Evolutionary conservation across 2,888 invertebrate genomes (phyloP), one percentile per base, ranked within the genome.

Genomic region (Napeogenes inachia): DNA sequence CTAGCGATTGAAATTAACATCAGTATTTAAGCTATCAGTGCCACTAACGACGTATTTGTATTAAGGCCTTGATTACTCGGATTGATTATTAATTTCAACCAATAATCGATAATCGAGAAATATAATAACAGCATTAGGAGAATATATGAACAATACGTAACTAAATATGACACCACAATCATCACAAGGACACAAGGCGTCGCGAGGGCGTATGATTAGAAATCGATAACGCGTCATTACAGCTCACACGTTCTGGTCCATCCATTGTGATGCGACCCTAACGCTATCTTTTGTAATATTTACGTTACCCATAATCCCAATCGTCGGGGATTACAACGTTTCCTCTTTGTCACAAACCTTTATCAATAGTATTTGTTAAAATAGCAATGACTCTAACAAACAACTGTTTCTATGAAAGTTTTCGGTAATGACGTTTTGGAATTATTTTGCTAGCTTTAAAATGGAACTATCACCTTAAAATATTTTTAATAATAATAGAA

Each of bases 201-300:
- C 68, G 74, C 75, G 85, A 80, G 81, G 87, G 84, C 79, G 86
- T 82, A 77, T 81, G 84, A 88, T 87, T 85, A 85, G 78, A 87
- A 86, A 88, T 87, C 87, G 81, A 88, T 89, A 86, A 76, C 80
- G 82, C 84, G 83, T 87, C 85, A 87, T 80, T 82, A 82, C 80
- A 72, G 71, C 72, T 75, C 76, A 42, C 45, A n/a, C 42, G 38
- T 84, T 80, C 85, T 80, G 79, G 76, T 80, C 73, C 71, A 69
- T 70, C 81, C 71, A 82, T 84, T 85, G 84, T 83, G 75, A 76
- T 76, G 73, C 75, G 76, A 75, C 76, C 67, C 68, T 68, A 63
- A 66, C 8, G 64, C 70, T 83, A 81, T 84, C 83, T 82, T 75
- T 81, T 81, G 81, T 80, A 75, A 75, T 73, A 77, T 79, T 82